phyloP scores from a whole-genome alignment of 2,113 vertebrate genomes.

The Pelodiscus sinensis region DNA sequence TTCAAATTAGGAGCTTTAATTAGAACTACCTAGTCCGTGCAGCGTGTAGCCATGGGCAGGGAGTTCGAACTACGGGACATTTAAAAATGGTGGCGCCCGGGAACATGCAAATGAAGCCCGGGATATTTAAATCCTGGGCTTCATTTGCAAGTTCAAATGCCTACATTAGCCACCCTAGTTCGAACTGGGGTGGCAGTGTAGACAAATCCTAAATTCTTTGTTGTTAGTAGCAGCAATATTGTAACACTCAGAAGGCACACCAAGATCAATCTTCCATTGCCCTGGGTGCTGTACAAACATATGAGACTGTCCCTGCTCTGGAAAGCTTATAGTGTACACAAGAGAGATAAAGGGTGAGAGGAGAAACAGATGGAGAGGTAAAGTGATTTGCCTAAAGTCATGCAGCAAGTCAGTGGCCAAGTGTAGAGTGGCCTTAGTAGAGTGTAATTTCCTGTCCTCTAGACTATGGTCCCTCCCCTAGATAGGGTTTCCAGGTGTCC shows the following conservation, averaged over 20 bases:
- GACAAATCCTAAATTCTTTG: too few relatives aligned
- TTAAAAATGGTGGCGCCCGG: too few relatives aligned
- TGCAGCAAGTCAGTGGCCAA: fast-evolving
- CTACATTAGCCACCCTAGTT: too few relatives aligned
- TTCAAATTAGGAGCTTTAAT: too few relatives aligned
- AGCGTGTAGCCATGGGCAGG: too few relatives aligned
- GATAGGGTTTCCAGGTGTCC: neutral
- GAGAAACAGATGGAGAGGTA: neutral
- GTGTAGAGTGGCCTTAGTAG: neutral
- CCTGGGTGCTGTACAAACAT: neutral
- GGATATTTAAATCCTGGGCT: too few relatives aligned
- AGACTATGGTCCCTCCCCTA: neutral
- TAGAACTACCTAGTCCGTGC: too few relatives aligned
- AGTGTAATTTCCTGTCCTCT: neutral
- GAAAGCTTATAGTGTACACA: neutral
- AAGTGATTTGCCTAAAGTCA: neutral
- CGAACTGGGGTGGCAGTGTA: too few relatives aligned
- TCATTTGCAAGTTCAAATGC: too few relatives aligned
- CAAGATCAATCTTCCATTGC: neutral
- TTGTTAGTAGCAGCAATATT: neutral
- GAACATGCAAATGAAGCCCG: too few relatives aligned
- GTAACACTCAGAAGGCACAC: neutral
- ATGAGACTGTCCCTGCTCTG: neutral
- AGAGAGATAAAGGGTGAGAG: neutral
- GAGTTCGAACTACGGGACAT: too few relatives aligned